Percentiles rank a stretch among this genome's conserved stretches.
Conservation (phyloP, 2,797 vertebrate species). For the Champsocephalus gunnari region DNA sequence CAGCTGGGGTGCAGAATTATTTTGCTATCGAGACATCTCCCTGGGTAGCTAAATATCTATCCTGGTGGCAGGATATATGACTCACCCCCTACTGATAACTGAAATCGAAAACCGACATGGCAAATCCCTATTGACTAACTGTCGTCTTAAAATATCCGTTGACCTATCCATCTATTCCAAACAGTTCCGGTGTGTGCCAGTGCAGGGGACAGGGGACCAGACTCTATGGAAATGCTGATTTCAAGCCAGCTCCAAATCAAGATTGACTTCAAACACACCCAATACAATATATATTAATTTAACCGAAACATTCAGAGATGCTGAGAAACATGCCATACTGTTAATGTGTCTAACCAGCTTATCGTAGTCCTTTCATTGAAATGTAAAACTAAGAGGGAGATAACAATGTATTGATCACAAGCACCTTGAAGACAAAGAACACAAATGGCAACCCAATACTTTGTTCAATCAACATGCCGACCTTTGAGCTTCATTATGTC, state of each 20-base stretch:
- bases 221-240: background rate
- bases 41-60: constrained; percentile 2
- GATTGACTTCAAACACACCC: background rate
- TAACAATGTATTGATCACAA: constrained; percentile 34
- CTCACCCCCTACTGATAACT: constrained; percentile 22
- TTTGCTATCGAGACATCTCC: background rate
- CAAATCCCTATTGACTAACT: constrained; percentile 30
- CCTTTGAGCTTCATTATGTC: constrained; percentile 22
- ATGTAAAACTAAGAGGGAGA: constrained; percentile 20
- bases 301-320: background rate
- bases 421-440: constrained; percentile 13
- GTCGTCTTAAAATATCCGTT: constrained; percentile 25
- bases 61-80: background rate
- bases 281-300: background rate
- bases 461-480: constrained; percentile 20
- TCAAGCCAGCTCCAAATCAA: background rate
- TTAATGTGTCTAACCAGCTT: constrained; percentile 11
- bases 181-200: background rate
- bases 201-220: background rate
- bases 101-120: constrained; percentile 29
- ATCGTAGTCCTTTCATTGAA: background rate
- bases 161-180: background rate
- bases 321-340: background rate
- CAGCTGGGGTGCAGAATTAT: constrained; percentile 8
- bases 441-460: constrained; percentile 35